Evolutionary conservation across 2,113 vertebrate genomes (phyloP), one percentile per base, ranked within the genome.

Genomic region (Zapornia atra): DNA sequence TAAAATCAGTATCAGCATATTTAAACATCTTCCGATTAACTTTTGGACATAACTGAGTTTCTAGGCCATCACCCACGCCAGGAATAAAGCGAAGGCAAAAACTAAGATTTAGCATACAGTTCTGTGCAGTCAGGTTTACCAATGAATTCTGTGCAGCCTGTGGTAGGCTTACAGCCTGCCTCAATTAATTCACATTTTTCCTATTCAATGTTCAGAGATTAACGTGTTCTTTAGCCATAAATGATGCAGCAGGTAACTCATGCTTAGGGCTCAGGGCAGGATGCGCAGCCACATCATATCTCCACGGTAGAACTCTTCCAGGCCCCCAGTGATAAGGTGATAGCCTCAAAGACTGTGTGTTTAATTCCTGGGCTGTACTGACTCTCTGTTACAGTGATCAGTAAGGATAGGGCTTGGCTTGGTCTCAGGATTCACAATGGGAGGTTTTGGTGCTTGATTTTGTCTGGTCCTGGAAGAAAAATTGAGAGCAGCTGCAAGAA

Each of bases 1-100:
- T 68, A 92, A 95, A 96, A 96, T 94, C 84, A 82, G 91, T 96
- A 96, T 82, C 93, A 96, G 93, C 95, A 85, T 87, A 95, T 97
- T 96, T 95, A 95, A 97, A 91, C 48, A 94, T 89, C 87, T 96
- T 92, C 64, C 0, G 83, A 96, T 92, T 96, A 97, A 82, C 81
- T 96, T 96, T 61, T 44, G 84, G 91, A 94, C 57, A 50, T 60
- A 85, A 80, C 83, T 89, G 53, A 69, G 95, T 92, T 92, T 92
- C 87, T 91, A 89, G 93, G 57, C 70, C 61, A 82, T 44, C 83
- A 79, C 28, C 61, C 4, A 0, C 68, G 56, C 61, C 84, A 84
- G 60, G 77, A 96, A 96, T 84, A 82, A 84, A 84, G 53, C 3
- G 12, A 82, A 31, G 33, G 79, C 69, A 76, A 84, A 79, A 86